A percentile compares a stretch with the other conserved stretches of the same genome.
These are phyloP conservation scores for Trichoplusia ni DNA, from an alignment of 1,140 invertebrate species.

Conservation along the genomic window DNA sequence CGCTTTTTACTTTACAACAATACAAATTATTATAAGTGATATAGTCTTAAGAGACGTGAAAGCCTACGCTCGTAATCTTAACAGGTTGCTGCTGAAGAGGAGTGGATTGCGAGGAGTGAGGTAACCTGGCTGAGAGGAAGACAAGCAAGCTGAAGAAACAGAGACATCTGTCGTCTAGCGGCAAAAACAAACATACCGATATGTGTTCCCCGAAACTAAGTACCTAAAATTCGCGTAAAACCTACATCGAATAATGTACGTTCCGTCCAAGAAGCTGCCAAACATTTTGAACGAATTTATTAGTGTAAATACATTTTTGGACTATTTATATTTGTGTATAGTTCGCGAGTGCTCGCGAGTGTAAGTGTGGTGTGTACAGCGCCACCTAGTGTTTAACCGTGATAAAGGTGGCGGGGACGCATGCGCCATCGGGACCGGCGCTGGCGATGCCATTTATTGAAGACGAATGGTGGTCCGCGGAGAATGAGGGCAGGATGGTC, in stretches of 20 bases:
- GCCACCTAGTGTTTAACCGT: conserved; percentile 66
- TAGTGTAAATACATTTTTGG: conserved; percentile 61
- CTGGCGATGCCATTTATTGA: conserved; percentile 96
- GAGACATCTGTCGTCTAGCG: conserved; percentile 27
- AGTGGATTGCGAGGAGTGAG: conserved; percentile 72
- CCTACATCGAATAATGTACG: conserved; percentile 74
- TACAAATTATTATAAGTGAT: neutral
- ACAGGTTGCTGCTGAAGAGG: conserved; percentile 81
- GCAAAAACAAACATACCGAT: conserved; percentile 48
- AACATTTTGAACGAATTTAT: conserved; percentile 76
- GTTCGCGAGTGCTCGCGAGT: conserved; percentile 57
- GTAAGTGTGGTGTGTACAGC: conserved; percentile 57
- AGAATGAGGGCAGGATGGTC: conserved; percentile 95
- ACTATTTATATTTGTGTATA: conserved; percentile 45
- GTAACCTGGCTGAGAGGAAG: conserved; percentile 68
- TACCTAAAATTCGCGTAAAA: conserved; percentile 61
- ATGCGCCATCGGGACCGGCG: conserved; percentile 84
- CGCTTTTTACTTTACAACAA: too few relatives aligned
- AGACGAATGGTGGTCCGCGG: conserved; percentile 95
- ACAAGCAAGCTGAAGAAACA: conserved; percentile 29
- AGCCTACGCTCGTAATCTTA: conserved; percentile 68
- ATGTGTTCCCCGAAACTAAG: conserved; percentile 68
- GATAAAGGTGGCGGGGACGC: conserved; percentile 82
- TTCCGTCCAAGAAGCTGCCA: conserved; percentile 77
- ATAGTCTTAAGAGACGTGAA: conserved; percentile 69